A percentile compares a stretch with the other conserved stretches of the same genome.
Conservation (phyloP, 2,888 invertebrate genomes). For the Mythimna vitellina region DNA sequence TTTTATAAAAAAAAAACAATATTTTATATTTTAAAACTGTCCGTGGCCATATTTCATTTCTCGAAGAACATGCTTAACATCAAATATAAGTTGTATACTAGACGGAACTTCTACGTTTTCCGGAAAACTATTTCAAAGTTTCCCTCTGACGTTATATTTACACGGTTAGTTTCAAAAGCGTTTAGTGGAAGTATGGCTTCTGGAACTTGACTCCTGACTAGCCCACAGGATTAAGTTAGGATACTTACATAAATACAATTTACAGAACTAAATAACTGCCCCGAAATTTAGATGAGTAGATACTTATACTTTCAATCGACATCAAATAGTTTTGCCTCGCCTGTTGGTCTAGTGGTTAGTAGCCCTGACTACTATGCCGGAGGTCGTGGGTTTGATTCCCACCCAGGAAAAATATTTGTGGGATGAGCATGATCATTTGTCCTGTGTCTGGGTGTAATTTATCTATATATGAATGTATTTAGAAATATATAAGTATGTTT, state of each 20-base stretch:
- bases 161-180: slow-evolving; percentile 15
- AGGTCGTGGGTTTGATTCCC: too few relatives aligned
- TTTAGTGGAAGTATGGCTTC: slow-evolving; percentile 35
- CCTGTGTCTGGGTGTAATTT: too few relatives aligned
- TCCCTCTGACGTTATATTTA: slow-evolving; percentile 3
- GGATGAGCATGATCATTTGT: too few relatives aligned
- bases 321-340: too few relatives aligned
- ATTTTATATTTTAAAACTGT: too few relatives aligned
- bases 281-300: neutral
- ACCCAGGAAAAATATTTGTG: too few relatives aligned
- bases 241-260: slow-evolving; percentile 28
- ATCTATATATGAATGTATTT: too few relatives aligned
- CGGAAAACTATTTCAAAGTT: slow-evolving; percentile 12
- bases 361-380: too few relatives aligned
- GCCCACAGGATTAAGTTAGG: slow-evolving; percentile 48
- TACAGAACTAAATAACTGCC: neutral
- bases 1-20: too few relatives aligned
- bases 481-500: too few relatives aligned
- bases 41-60: slow-evolving; percentile 1
- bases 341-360: too few relatives aligned
- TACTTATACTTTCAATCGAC: neutral
- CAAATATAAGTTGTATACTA: slow-evolving; percentile 6
- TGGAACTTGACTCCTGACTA: slow-evolving; percentile 40
- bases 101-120: slow-evolving; percentile 10
- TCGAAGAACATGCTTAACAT: neutral